Percentiles rank a stretch among this genome's conserved stretches.
These are phyloP conservation scores for Pogonognathellus flavescens DNA, from an alignment of 1,140 invertebrate genomes.

Conservation along the genomic window DNA sequence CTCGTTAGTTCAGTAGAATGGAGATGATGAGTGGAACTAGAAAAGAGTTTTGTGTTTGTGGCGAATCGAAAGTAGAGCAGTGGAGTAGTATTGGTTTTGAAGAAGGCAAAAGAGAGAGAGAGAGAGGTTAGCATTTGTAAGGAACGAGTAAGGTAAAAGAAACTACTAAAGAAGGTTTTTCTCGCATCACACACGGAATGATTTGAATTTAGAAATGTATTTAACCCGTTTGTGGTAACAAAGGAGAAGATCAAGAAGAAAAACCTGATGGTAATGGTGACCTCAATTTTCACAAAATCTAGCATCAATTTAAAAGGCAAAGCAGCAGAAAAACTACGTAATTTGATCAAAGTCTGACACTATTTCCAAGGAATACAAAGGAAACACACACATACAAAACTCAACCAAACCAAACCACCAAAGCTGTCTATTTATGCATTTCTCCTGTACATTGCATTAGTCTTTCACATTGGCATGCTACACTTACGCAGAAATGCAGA, in stretches of 20 bases:
- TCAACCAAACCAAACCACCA: background rate
- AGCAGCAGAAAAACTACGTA: conserved; percentile 32
- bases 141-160: background rate
- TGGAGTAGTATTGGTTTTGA: background rate
- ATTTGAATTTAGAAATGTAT: conserved; percentile 46
- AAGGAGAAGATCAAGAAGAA: conserved; percentile 40
- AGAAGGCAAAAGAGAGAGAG: background rate
- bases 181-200: conserved; percentile 12
- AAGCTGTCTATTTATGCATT: background rate
- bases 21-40: conserved; percentile 6
- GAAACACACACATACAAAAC: background rate
- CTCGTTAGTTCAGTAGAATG: conserved; percentile 37
- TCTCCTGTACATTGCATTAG: too few relatives aligned
- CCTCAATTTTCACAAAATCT: conserved; percentile 34
- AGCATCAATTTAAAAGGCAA: conserved; percentile 42
- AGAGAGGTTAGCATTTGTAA: background rate
- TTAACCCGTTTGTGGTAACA: conserved; percentile 43
- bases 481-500: too few relatives aligned
- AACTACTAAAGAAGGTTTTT: background rate
- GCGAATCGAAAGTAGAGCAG: too few relatives aligned
- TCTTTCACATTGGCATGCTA: too few relatives aligned
- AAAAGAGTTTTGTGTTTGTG: too few relatives aligned
- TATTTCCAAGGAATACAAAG: background rate
- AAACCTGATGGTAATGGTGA: conserved; percentile 34
- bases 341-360: conserved; percentile 29